Conservation (phyloP, 2,797 vertebrate genomes). For the Coregonus ussuriensis region DNA sequence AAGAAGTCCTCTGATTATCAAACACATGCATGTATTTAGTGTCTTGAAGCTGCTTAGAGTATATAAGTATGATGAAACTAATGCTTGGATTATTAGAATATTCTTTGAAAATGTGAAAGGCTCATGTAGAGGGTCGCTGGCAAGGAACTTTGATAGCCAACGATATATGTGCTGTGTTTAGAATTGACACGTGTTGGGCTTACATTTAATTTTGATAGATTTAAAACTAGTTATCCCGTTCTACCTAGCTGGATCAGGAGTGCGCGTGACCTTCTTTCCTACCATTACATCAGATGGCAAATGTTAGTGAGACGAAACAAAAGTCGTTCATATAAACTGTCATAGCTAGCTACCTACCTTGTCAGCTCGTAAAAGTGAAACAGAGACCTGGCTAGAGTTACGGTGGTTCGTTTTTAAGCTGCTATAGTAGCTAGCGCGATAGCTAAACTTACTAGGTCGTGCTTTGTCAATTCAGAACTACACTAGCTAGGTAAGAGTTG, state of each 20-base stretch:
- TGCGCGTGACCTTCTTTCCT: slow-evolving; percentile 22
- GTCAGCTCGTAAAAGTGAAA: background rate
- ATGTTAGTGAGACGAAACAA: background rate
- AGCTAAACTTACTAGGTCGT: background rate
- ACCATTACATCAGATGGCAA: background rate
- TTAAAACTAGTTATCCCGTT: slow-evolving; percentile 9
- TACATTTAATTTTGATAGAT: background rate
- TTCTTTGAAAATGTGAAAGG: background rate
- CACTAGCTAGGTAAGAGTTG: background rate
- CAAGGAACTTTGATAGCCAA: background rate
- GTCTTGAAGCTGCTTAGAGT: background rate
- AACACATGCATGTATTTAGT: background rate
- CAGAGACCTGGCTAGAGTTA: background rate
- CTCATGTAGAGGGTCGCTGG: background rate
- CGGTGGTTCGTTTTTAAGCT: background rate
- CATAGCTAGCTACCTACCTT: background rate
- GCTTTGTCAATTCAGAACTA: background rate
- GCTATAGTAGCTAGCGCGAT: background rate
- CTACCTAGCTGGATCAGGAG: slow-evolving; percentile 3
- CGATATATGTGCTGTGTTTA: background rate
- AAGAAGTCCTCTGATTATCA: background rate
- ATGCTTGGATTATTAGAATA: background rate
- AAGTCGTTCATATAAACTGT: background rate
- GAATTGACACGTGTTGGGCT: background rate
- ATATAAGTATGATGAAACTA: background rate